phyloP scores from a whole-genome alignment of 2,797 vertebrate species.

The Peromyscus attwateri region DNA sequence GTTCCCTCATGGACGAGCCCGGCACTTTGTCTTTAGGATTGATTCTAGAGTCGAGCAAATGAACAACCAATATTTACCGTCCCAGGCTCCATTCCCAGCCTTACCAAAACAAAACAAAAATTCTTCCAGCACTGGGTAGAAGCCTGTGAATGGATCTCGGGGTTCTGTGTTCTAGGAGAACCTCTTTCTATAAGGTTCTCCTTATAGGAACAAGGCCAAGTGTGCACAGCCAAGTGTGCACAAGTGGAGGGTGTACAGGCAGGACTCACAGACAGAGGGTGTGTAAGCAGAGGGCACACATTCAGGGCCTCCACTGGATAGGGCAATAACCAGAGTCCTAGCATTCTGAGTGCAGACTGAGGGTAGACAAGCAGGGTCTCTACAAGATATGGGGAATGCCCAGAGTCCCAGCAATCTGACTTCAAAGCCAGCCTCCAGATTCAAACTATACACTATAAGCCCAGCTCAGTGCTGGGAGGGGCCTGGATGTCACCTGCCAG shows the following conservation, averaged over 20 bases:
- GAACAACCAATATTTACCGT: not conserved
- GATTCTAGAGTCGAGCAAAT: not conserved
- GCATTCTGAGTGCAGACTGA: not conserved
- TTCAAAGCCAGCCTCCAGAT: not conserved
- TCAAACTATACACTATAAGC: not conserved
- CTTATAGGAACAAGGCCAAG: too few relatives aligned
- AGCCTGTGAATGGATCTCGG: fast-evolving
- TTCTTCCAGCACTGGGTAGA: not conserved
- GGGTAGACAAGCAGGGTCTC: too few relatives aligned
- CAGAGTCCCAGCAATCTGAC: not conserved
- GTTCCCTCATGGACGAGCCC: not conserved
- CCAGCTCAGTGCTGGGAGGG: not conserved
- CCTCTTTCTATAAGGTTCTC: not conserved
- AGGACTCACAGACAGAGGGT: not conserved
- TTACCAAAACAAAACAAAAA: not conserved
- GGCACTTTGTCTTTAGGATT: not conserved
- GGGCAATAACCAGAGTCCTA: not conserved
- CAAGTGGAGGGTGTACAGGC: not conserved
- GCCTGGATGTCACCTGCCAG: not conserved
- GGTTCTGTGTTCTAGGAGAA: not conserved
- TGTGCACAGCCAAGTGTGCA: not conserved
- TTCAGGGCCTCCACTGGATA: not conserved
- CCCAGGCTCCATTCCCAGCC: not conserved
- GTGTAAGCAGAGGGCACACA: too few relatives aligned
- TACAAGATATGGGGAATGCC: not conserved